phyloP scores from a whole-genome alignment of 2,797 vertebrate species.

The Enteromius viviparus region DNA sequence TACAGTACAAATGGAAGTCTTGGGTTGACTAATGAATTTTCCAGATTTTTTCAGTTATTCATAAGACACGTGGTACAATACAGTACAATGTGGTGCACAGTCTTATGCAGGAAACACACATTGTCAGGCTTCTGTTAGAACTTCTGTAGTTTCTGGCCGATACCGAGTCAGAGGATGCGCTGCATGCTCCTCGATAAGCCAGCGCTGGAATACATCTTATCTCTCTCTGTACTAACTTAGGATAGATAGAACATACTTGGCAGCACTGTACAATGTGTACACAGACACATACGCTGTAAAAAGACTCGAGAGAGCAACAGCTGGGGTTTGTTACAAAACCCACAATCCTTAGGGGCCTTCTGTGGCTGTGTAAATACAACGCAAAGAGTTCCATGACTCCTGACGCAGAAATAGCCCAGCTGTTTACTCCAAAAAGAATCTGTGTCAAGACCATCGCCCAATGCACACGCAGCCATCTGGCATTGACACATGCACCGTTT shows the following conservation, averaged over 20 bases:
- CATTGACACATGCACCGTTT: conserved; percentile 34
- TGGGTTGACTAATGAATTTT: background rate
- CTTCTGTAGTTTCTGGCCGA: background rate
- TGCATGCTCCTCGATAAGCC: background rate
- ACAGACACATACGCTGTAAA: conserved; percentile 45
- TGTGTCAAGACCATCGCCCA: conserved; percentile 58
- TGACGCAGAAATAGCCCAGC: conserved; percentile 76
- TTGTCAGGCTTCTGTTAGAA: background rate
- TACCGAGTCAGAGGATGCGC: background rate
- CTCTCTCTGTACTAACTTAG: conserved; percentile 4
- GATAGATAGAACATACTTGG: conserved; percentile 34
- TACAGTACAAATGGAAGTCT: background rate
- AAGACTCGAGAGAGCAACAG: conserved; percentile 55
- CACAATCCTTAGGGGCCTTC: conserved; percentile 72
- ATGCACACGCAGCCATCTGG: conserved; percentile 47
- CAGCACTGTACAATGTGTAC: conserved; percentile 23
- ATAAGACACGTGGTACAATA: too few species aligned
- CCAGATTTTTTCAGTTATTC: background rate
- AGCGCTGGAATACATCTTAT: conserved; percentile 7
- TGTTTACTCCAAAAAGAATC: conserved; percentile 69
- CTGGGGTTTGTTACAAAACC: conserved; percentile 76
- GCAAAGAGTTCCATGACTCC: conserved; percentile 64
- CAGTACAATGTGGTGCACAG: too few species aligned
- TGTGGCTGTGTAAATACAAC: conserved; percentile 71
- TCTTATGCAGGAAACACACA: background rate